Conservation (phyloP, 2,113 vertebrate species). For the Spheniscus mendiculus region DNA sequence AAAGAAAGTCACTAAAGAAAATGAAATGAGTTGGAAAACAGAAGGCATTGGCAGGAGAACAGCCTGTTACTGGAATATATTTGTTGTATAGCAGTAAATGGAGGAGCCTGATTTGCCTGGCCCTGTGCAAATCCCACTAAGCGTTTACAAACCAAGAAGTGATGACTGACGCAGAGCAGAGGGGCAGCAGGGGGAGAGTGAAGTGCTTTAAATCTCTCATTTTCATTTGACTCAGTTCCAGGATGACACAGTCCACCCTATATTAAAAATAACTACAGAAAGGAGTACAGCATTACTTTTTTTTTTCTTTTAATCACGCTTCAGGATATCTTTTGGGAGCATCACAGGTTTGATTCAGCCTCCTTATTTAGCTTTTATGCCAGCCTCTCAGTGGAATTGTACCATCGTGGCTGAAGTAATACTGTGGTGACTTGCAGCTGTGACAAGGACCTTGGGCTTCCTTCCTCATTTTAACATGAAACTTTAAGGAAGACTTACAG, state of each 20-base stretch:
- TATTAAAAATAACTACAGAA: conserved; percentile 34
- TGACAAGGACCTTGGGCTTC: neutral
- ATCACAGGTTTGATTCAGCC: neutral
- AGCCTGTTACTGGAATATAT: conserved; percentile 41
- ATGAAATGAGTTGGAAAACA: conserved; percentile 55
- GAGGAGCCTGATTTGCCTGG: conserved; percentile 24
- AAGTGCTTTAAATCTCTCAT: conserved; percentile 29
- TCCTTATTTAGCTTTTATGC: neutral
- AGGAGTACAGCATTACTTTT: neutral
- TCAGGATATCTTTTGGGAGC: neutral
- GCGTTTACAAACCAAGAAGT: conserved; percentile 41
- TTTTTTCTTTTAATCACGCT: neutral
- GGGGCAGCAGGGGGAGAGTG: neutral
- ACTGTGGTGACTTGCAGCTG: neutral
- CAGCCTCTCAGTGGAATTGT: neutral
- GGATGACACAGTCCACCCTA: neutral
- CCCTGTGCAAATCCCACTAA: conserved; percentile 19
- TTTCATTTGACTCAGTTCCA: conserved; percentile 52
- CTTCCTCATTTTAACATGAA: neutral
- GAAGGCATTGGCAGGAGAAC: conserved; percentile 37
- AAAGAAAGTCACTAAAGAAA: conserved; percentile 53
- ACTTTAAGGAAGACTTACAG: neutral
- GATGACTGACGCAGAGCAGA: conserved; percentile 51
- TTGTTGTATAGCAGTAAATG: conserved; percentile 39
- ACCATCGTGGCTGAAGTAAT: neutral